A percentile compares a stretch with the other conserved stretches of the same genome.
phyloP scores from a whole-genome alignment of 2,113 vertebrate genomes.

The Petaurus breviceps region DNA sequence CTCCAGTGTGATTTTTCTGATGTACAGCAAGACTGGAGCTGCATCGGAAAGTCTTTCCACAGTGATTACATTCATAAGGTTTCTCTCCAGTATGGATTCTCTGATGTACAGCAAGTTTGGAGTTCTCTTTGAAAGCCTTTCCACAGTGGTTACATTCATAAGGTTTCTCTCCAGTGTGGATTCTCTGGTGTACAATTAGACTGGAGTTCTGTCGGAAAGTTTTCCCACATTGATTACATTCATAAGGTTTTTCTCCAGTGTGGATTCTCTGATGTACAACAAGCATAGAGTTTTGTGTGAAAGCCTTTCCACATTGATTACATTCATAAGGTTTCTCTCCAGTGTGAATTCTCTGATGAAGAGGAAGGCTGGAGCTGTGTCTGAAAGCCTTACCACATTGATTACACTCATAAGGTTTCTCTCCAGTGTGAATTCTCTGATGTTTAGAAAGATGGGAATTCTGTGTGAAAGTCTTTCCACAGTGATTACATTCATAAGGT shows the following conservation, averaged over 20 bases:
- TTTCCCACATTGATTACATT: constrained; percentile 74
- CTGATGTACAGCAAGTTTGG: constrained; percentile 74
- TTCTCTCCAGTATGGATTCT: constrained; percentile 80
- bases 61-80: constrained; percentile 81
- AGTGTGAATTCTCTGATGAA: constrained; percentile 72
- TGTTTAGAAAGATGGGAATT: constrained; percentile 72
- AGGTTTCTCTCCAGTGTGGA: constrained; percentile 76
- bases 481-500: constrained; percentile 63
- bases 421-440: constrained; percentile 76
- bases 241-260: constrained; percentile 72
- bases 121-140: constrained; percentile 79
- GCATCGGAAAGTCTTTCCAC: constrained; percentile 82
- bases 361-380: constrained; percentile 73
- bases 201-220: constrained; percentile 74
- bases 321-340: constrained; percentile 77
- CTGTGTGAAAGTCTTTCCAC: constrained; percentile 71
- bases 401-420: constrained; percentile 71
- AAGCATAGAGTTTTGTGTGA: constrained; percentile 74
- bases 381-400: constrained; percentile 77
- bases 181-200: constrained; percentile 75
- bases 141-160: constrained; percentile 80
- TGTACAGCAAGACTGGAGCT: constrained; percentile 76
- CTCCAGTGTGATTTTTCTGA: constrained; percentile 76
- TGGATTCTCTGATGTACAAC: constrained; percentile 75
- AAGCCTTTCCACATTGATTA: constrained; percentile 71